Base-by-base conservation (phyloP, 2,113 vertebrate genomes). In the Hyperoodon ampullatus region DNA sequence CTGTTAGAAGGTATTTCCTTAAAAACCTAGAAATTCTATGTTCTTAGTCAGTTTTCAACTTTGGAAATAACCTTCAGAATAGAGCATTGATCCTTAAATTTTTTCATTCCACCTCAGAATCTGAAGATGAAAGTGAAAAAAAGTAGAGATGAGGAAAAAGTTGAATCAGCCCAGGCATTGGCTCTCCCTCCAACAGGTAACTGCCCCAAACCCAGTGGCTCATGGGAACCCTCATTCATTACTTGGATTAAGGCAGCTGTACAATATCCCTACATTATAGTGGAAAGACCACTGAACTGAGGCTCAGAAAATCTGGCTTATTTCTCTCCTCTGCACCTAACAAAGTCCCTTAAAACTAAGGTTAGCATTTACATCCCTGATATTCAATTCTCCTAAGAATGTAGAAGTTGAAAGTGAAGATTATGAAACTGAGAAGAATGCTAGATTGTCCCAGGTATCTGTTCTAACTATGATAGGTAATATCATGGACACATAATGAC, bases 101-200 rank as follows among this genome's bases (percentile, higher is more conserved):
- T 74, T 80, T 89, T 95, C 10, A 66, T 70, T 93, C 33, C 12
- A 42, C 2, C 1, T 28, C 50, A 95, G 93, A 71, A 68, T 88
- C 47, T 50, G 93, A 94, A 94, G 35, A 50, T 26, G 68, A 74
- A 82, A 78, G 12, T 78, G 50, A 39, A 93, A 90, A 65, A 70
- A 68, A 81, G 0, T 6, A 61, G 8, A 24, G 35, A 58, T 58
- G 13, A 93, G 18, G 33, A 71, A 90, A 90, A 35, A 19, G 2
- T 18, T 42, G 15, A 0, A 23, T 74, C 44, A 19, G 13, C 7
- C 1, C 35, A 77, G 65, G 23, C 35, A 63, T 1, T 33, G 16
- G 14, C 15, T 80, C 8, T 65, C 3, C n/a, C 33, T 50, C 8
- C 35, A 60, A 8, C 1, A 55, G 74, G 88, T 96, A 94, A 96